These are phyloP conservation scores for Hoplostethus mediterraneus DNA, from an alignment of 2,797 vertebrate species.

Conservation along the genomic window DNA sequence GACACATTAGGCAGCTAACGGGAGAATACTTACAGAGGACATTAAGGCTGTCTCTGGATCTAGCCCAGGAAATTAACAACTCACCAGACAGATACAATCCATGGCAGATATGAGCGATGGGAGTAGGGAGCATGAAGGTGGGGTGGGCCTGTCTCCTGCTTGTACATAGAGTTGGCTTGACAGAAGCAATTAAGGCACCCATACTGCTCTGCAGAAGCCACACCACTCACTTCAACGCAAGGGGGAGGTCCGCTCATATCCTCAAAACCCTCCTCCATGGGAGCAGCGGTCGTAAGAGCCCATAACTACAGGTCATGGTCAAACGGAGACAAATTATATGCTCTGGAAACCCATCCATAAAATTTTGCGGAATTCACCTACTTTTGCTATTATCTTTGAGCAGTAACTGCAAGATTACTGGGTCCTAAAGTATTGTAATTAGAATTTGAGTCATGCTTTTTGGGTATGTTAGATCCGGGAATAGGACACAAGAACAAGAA, in stretches of 20 bases:
- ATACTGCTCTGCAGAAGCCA: constrained; percentile 49
- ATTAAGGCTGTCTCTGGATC: constrained; percentile 81
- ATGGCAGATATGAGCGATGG: constrained; percentile 79
- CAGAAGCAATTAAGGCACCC: constrained; percentile 80
- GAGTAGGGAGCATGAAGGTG: constrained; percentile 73
- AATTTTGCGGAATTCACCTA: neutral
- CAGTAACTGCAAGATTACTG: neutral
- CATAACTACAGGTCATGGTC: neutral
- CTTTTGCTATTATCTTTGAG: neutral
- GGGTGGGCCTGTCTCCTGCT: constrained; percentile 66
- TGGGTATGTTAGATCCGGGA: too few relatives aligned
- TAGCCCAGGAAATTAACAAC: constrained; percentile 84
- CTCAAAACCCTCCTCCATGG: constrained; percentile 18
- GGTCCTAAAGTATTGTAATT: too few relatives aligned
- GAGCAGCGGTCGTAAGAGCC: constrained; percentile 15
- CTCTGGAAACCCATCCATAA: constrained; percentile 19
- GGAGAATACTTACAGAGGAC: constrained; percentile 81
- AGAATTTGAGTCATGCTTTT: too few relatives aligned
- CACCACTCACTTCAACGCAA: constrained; percentile 39
- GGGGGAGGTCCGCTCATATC: constrained; percentile 28
- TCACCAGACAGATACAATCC: constrained; percentile 82
- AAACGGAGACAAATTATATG: neutral
- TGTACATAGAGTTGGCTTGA: constrained; percentile 71
- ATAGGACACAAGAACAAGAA: too few relatives aligned
- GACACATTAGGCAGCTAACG: constrained; percentile 80